Percentiles rank a stretch among this genome's conserved stretches.
phyloP scores from a whole-genome alignment of 2,113 vertebrate species.

The Pomatostomus ruficeps region DNA sequence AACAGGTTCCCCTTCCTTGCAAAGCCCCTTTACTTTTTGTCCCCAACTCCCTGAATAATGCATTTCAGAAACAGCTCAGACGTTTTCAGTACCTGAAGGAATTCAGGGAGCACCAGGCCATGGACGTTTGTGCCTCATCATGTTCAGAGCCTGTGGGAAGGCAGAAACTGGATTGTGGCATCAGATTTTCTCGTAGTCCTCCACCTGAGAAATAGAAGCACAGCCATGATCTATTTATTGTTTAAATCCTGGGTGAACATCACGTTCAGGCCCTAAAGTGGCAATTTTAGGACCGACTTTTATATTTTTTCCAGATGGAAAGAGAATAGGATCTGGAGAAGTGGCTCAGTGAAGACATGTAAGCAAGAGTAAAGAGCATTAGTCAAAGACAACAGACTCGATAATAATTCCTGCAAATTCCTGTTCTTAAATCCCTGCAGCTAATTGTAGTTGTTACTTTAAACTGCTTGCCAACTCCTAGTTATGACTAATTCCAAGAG shows the following conservation, averaged over 20 bases:
- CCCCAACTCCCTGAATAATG: neutral
- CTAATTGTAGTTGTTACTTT: neutral
- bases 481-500: neutral
- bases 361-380: neutral
- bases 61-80: neutral
- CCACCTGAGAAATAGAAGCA: neutral
- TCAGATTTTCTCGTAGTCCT: neutral
- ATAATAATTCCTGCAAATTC: neutral
- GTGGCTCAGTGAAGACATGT: neutral
- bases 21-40: neutral
- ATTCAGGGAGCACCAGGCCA: neutral
- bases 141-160: neutral
- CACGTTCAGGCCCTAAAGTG: neutral
- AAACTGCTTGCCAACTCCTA: slow-evolving; percentile 5
- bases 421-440: neutral
- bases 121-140: neutral
- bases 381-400: slow-evolving; percentile 1
- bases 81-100: neutral
- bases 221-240: neutral
- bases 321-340: neutral
- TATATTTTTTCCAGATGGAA: neutral
- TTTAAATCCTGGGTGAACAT: neutral
- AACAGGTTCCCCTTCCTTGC: neutral
- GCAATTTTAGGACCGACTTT: neutral
- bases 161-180: neutral